phyloP scores from a whole-genome alignment of 1,140 invertebrate species.

The Holotrichia oblita region DNA sequence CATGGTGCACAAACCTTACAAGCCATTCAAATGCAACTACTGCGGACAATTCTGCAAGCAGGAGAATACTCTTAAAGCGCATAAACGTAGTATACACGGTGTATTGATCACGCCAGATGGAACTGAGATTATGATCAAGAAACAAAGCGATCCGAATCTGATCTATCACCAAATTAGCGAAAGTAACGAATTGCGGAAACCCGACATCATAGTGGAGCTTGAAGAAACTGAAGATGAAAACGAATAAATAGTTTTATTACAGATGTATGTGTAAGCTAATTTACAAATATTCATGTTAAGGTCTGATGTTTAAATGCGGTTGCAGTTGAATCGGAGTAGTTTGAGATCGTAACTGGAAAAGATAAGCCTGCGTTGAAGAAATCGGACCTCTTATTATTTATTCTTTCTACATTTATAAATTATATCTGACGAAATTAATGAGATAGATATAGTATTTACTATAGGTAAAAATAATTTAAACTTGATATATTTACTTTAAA shows the following conservation, averaged over 20 bases:
- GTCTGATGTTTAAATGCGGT: too few relatives aligned
- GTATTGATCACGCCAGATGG: conserved; percentile 55
- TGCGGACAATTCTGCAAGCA: conserved; percentile 69
- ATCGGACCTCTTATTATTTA: too few relatives aligned
- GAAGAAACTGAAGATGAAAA: not conserved
- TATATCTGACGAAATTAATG: too few relatives aligned
- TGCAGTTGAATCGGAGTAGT: too few relatives aligned
- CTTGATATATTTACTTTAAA: too few relatives aligned
- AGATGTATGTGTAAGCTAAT: not conserved
- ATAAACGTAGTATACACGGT: conserved; percentile 62
- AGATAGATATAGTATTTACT: too few relatives aligned
- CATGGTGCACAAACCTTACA: conserved; percentile 70
- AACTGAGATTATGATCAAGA: conserved; percentile 50
- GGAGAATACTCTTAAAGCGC: conserved; percentile 68
- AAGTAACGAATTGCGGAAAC: not conserved
- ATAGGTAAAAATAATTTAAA: too few relatives aligned
- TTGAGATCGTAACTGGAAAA: too few relatives aligned
- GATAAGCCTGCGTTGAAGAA: too few relatives aligned
- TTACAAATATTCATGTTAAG: too few relatives aligned
- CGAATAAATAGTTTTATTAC: not conserved
- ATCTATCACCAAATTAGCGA: not conserved
- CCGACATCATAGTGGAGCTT: not conserved
- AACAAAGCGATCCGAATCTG: not conserved
- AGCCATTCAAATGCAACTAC: conserved; percentile 66
- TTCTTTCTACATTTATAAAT: too few relatives aligned